phyloP scores from a whole-genome alignment of 2,113 vertebrate genomes.

The Albula glossodonta region DNA sequence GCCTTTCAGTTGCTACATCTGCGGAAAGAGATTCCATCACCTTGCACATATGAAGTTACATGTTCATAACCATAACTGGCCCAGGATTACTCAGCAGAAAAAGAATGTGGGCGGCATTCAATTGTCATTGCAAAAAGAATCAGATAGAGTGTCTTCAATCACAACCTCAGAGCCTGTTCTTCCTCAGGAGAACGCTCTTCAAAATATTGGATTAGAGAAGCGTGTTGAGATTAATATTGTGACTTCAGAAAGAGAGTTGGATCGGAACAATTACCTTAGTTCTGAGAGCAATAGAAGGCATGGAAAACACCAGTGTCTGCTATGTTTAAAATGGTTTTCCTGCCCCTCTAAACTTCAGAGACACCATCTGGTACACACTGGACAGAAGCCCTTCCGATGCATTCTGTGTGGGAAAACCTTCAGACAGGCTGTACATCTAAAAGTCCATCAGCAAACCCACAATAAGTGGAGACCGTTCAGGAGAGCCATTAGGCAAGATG shows the following conservation, averaged over 20 bases:
- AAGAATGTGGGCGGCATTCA: background rate
- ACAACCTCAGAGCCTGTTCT: background rate
- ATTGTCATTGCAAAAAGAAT: background rate
- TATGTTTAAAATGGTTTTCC: slow-evolving; percentile 71
- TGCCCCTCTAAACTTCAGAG: slow-evolving; percentile 74
- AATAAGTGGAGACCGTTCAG: slow-evolving; percentile 23
- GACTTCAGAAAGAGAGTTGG: slow-evolving; percentile 21
- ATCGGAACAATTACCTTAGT: background rate
- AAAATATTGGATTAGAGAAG: slow-evolving; percentile 32
- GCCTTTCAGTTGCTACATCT: slow-evolving; percentile 73
- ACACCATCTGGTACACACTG: slow-evolving; percentile 71
- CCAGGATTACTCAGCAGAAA: slow-evolving; percentile 17
- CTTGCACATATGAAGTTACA: slow-evolving; percentile 79
- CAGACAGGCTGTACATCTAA: slow-evolving; percentile 72
- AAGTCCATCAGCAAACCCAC: slow-evolving; percentile 61
- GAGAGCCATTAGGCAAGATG: background rate
- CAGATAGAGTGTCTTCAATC: background rate
- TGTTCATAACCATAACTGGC: slow-evolving; percentile 67
- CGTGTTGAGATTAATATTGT: slow-evolving; percentile 14
- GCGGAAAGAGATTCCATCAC: slow-evolving; percentile 77
- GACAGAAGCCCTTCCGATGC: slow-evolving; percentile 72
- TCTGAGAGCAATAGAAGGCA: slow-evolving; percentile 25
- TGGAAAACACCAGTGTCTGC: slow-evolving; percentile 64
- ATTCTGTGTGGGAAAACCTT: slow-evolving; percentile 72
- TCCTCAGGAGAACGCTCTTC: background rate